phyloP scores from a whole-genome alignment of 2,888 invertebrate species.

The Melikaiella ostensackeni region DNA sequence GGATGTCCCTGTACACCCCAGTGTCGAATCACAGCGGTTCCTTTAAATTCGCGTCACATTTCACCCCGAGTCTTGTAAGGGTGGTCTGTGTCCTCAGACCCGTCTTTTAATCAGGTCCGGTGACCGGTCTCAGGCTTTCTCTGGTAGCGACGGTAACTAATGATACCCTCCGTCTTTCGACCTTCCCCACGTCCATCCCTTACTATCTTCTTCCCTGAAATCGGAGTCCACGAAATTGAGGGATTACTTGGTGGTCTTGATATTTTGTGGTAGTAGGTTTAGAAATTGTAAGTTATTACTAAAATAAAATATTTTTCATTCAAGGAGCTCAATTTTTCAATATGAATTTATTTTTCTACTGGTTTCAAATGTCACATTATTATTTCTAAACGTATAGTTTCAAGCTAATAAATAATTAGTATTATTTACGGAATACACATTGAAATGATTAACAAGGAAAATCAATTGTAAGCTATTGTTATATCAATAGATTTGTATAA shows the following conservation, averaged over 20 bases:
- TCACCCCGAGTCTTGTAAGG: conserved; percentile 68
- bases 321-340: background rate
- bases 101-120: conserved; percentile 75
- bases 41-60: conserved; percentile 76
- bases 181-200: conserved; percentile 49
- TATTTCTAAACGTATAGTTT: too few species aligned
- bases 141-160: conserved; percentile 70
- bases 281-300: background rate
- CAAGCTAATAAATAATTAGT: too few species aligned
- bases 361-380: too few species aligned
- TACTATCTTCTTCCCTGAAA: conserved; percentile 14
- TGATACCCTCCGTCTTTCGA: conserved; percentile 64
- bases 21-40: conserved; percentile 71
- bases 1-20: conserved; percentile 66
- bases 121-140: conserved; percentile 66
- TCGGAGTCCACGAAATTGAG: conserved; percentile 7
- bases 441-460: too few species aligned
- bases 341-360: background rate
- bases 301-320: background rate
- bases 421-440: too few species aligned
- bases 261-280: background rate
- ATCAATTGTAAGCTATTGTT: too few species aligned
- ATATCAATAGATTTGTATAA: too few species aligned
- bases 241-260: background rate
- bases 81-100: conserved; percentile 57